A percentile compares a stretch with the other conserved stretches of the same genome.
phyloP scores from a whole-genome alignment of 2,888 invertebrate genomes.

The Drosophila kuntzei region DNA sequence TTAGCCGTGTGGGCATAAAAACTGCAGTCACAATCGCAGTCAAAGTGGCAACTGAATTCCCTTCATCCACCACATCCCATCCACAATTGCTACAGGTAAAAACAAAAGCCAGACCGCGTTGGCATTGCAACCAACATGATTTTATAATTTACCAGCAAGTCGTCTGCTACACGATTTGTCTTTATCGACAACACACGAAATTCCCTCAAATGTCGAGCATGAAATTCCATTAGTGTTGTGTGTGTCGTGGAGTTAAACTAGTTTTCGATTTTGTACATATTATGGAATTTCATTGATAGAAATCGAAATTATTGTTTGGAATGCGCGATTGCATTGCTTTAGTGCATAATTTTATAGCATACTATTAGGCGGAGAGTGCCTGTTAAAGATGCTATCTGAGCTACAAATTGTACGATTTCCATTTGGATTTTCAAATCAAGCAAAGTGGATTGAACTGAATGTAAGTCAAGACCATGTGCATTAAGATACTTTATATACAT shows the following conservation, averaged over 20 bases:
- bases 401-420: slow-evolving; percentile 5
- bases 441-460: slow-evolving; percentile 11
- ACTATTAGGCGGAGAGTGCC: slow-evolving; percentile 14
- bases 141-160: slow-evolving; percentile 79
- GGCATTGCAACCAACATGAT: slow-evolving; percentile 80
- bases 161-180: slow-evolving; percentile 71
- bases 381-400: slow-evolving; percentile 24
- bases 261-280: slow-evolving; percentile 46
- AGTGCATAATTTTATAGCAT: slow-evolving; percentile 27
- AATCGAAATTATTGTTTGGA: slow-evolving; percentile 66
- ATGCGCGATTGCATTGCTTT: slow-evolving; percentile 14
- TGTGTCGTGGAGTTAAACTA: slow-evolving; percentile 1
- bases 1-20: slow-evolving; percentile 73
- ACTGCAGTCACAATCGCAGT: slow-evolving; percentile 52
- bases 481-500: background rate
- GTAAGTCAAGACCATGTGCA: background rate
- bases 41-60: slow-evolving; percentile 19
- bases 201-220: slow-evolving; percentile 25
- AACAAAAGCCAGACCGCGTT: slow-evolving; percentile 55
- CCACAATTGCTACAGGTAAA: slow-evolving; percentile 5
- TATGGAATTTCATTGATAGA: slow-evolving; percentile 67
- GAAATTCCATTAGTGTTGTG: slow-evolving; percentile 65
- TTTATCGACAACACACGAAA: slow-evolving; percentile 63
- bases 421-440: slow-evolving; percentile 3
- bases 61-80: background rate